Base-by-base conservation (phyloP, 2,113 vertebrate species). In the Mastomys coucha region DNA sequence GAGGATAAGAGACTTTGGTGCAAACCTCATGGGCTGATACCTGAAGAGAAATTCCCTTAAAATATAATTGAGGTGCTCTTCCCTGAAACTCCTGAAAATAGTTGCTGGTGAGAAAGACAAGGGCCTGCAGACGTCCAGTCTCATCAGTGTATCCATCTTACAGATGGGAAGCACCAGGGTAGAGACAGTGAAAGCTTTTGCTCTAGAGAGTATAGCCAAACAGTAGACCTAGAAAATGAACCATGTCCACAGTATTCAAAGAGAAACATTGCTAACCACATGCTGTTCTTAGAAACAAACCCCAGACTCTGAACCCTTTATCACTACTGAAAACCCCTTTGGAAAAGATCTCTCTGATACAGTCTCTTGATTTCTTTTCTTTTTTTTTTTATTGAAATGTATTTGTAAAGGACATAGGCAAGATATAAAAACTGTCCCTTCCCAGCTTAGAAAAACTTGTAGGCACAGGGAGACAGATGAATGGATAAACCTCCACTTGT, bases 271-370 rank as follows among this genome's bases (percentile, higher is more conserved):
- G 28, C 72, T 86, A 72, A 72, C 14, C 24, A 69, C 60, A n/a
- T 4, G 3, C 84, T 85, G 26, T 88, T 45, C 45, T 53, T 75
- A 36, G 51, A 31, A 85, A 76, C n/a, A 93, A 6, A 84, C 89
- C 49, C 75, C 76, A 56, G 58, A 65, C 49, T 91, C 13, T 42
- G 70, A 96, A 60, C 4, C 39, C 3, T 91, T 76, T 12, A 28
- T 89, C 20, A n/a, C 51, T 76, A 78, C 45, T 53, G 84, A 91
- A 70, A 90, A 92, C 85, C 28, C 13, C n/a, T 93, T 97, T 94
- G 49, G 80, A 91, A 88, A 85, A 81, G n/a, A 76, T 75, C 14
- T 60, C 65, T 94, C 93, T 97, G 8, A 81, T 77, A 73, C 91
- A 88, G 42, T 70, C 51, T 51, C 33, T 53, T 51, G 28, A n/a